Evolutionary conservation across 2,113 vertebrate species (phyloP), one percentile per base, ranked within the genome.

Genomic region (Cyprinodon variegatus): DNA sequence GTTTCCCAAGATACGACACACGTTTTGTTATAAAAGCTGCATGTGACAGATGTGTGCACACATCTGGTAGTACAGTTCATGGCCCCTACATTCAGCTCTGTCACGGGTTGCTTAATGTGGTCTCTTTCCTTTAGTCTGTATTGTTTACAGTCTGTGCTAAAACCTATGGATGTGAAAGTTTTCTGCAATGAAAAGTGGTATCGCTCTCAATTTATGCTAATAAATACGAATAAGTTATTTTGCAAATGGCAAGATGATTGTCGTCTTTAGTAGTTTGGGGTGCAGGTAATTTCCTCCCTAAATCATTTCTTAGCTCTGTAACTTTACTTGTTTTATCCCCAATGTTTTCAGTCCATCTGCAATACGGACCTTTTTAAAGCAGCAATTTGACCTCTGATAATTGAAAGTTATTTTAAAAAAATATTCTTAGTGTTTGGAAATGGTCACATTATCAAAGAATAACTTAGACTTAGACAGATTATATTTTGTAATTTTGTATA

Each of bases 31-130:
- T 41, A 64, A 65, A 78, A 59, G 39, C 43, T 40, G 72, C 22
- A 11, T 79, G 79, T 63, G 83, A 84, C 64, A 76, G 86, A 78
- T 79, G 46, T 79, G 78, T 71, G 68, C 72, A 77, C 87, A 90
- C 92, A 92, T 92, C 89, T 93, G 92, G 91, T 89, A 72, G 71
- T 37, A 12, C 59, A 69, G n/a, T 61, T 74, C 15, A 60, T 61
- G 45, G 83, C 75, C 65, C 75, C 67, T 72, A 70, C 70, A 67
- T 57, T 77, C 79, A 65, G 79, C 83, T 61, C 39, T 61, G 29
- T 65, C 39, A n/a, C 22, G 37, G 65, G 64, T 73, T 64, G 57
- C 61, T 59, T 68, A 72, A 73, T 80, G 70, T 83, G 68, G 64
- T 53, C n/a, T 22, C 57, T 60, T 53, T 67, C 48, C 40, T 68